These are phyloP conservation scores for Lasioglossum malachurum DNA, from an alignment of 2,888 invertebrate genomes.

Conservation along the genomic window DNA sequence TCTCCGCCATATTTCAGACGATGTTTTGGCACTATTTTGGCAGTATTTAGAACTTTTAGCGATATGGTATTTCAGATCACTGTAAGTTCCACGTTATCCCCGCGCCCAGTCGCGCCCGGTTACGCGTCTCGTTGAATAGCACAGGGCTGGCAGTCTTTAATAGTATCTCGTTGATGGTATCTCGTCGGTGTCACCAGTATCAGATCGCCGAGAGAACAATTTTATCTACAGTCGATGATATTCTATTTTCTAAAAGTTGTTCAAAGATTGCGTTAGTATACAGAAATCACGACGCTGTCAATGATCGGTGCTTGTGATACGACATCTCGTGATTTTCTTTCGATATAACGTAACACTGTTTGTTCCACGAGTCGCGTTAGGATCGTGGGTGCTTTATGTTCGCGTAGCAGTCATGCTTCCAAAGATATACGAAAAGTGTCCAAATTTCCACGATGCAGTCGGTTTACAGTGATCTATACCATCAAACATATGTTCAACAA, in stretches of 20 bases:
- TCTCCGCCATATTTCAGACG: too few relatives aligned
- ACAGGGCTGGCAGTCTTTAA: too few relatives aligned
- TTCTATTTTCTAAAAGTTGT: background rate
- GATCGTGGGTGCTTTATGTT: slow-evolving; percentile 40
- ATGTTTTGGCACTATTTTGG: too few relatives aligned
- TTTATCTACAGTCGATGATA: background rate
- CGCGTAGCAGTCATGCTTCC: slow-evolving; percentile 19
- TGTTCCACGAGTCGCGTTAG: slow-evolving; percentile 45
- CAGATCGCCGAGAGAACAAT: background rate
- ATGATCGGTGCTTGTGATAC: slow-evolving; percentile 31
- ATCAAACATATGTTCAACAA: background rate
- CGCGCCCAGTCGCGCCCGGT: too few relatives aligned
- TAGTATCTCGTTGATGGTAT: too few relatives aligned
- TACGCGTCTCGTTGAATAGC: too few relatives aligned
- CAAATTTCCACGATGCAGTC: background rate
- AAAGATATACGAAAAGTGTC: slow-evolving; percentile 20
- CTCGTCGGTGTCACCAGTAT: too few relatives aligned
- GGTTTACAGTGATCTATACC: slow-evolving; percentile 1
- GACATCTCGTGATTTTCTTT: slow-evolving; percentile 52
- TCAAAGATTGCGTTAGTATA: slow-evolving; percentile 16
- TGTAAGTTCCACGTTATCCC: too few relatives aligned
- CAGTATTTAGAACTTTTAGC: too few relatives aligned
- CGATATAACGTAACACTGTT: slow-evolving; percentile 32
- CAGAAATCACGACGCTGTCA: slow-evolving; percentile 33
- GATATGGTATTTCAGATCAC: too few relatives aligned